Base-by-base conservation (phyloP, 2,797 vertebrate species). In the Lerista edwardsae region DNA sequence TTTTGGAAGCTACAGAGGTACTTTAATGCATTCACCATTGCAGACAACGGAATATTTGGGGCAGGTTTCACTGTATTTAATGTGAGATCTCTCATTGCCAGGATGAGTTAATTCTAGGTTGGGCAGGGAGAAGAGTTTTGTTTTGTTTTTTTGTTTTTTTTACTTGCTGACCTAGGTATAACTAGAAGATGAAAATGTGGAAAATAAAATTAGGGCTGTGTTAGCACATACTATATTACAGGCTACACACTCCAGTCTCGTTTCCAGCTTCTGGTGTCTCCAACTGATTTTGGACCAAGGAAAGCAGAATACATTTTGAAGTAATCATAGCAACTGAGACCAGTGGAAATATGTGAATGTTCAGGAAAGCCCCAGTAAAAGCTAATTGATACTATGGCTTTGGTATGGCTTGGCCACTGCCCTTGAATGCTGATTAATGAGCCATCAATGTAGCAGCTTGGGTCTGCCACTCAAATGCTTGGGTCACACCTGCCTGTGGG, bases 101-200 rank as follows among this genome's bases (percentile, higher is more conserved):
- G 62, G 73, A 77, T 71, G 6, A 21, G 15, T 65, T 77, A 80
- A 85, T 61, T 86, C 76, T 44, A 87, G 83, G 72, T 81, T 82
- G 84, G 74, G 55, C 65, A 81, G 4, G n/a, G 3, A 0, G 6
- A 17, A 6, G 21, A 15, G 51, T 55, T 55, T 55, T 15, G n/a
- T n/a, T n/a, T n/a, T n/a, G n/a, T 51, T 51, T 55, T 15, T 17
- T 55, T 55, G 3, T 55, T 17, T 55, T 55, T 55, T 55, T 55
- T 27, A 14, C 11, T 90, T 93, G 78, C 80, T 91, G 34, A 86
- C 85, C 82, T 89, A 85, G 17, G 44, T 92, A 75, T 19, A 88
- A 47, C 11, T 17, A 67, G 2, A 67, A 4, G 21, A 65, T 73
- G 87, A 29, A 84, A 71, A 25, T 47, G 47, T 84, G 41, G 21